Base-by-base conservation (phyloP, 1,140 invertebrate species). In the Scaptomyza graminum region DNA sequence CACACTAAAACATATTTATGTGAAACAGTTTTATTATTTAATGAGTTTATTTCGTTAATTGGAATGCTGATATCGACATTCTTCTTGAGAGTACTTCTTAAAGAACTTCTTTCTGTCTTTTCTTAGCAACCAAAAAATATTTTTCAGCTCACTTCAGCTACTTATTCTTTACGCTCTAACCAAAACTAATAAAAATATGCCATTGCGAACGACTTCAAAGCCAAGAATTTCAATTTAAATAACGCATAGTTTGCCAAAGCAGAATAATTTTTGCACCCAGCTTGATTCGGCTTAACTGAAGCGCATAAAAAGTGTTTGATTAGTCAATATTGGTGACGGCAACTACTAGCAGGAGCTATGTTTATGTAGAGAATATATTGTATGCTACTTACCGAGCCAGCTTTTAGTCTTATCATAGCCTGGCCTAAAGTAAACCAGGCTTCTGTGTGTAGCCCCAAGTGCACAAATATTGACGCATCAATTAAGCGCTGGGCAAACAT, bases 391-490 rank as follows among this genome's bases (percentile, higher is more conserved):
- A 37, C 13, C 13, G 51, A n/a, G n/a, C n/a, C 34, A 16, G 37
- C 57, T 68, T 44, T 68, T 61, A 34, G 31, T 18, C 39, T 11
- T 11, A 31, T 22, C 18, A 70, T 64, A 13, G 41, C 16, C 18
- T 64, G 69, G 28, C 44, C 8, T 34, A 54, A 57, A 70, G 62
- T 41, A 15, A 22, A 7, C 7, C 37, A 74, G 74, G 83, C 83
- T 82, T 82, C 78, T 78, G 82, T 74, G 60, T 60, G 59, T 55
- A 34, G 18, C 25, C 9, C 37, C 76, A 65, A 82, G 75, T 77
- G 66, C 62, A 63, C 74, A 78, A 90, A 90, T 90, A 90, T 90
- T 90, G 67, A 90, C 78, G 67, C 52, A 74, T 79, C 81, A 79
- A 90, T 90, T 79, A 74, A 74, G 63, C 16, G 60, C 77, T 74